Evolutionary conservation across 1,140 invertebrate genomes (phyloP).

Genomic region (Euwallacea fornicatus): DNA sequence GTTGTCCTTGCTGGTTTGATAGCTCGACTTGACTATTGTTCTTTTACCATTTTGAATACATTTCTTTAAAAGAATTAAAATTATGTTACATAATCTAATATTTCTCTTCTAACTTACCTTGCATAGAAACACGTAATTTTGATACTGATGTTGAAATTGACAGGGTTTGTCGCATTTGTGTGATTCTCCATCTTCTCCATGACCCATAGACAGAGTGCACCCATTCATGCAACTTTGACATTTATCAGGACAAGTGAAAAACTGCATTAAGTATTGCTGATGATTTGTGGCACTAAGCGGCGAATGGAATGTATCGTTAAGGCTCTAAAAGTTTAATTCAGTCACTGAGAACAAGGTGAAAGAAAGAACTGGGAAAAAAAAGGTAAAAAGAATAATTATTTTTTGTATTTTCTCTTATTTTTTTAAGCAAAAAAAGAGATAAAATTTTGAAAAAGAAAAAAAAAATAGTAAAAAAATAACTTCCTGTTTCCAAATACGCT

Average conservation of each 20-base stretch:
- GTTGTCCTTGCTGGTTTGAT: slow-evolving; percentile 65
- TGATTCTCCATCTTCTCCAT: slow-evolving; percentile 66
- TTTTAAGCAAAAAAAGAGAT: too few relatives aligned
- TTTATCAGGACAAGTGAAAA: slow-evolving; percentile 74
- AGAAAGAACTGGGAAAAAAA: not conserved
- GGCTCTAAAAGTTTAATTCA: slow-evolving; percentile 53
- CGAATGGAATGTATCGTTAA: slow-evolving; percentile 79
- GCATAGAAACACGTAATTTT: slow-evolving; percentile 76
- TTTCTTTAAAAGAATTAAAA: slow-evolving; percentile 42
- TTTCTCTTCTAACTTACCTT: slow-evolving; percentile 52
- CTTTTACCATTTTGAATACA: slow-evolving; percentile 65
- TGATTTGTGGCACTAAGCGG: slow-evolving; percentile 64
- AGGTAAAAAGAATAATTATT: not conserved
- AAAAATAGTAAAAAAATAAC: too few relatives aligned
- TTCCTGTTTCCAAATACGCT: too few relatives aligned
- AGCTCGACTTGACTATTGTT: slow-evolving; percentile 62
- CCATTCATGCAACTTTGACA: slow-evolving; percentile 73
- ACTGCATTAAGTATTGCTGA: slow-evolving; percentile 76
- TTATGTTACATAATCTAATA: slow-evolving; percentile 10
- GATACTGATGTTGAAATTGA: slow-evolving; percentile 76
- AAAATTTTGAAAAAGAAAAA: too few relatives aligned
- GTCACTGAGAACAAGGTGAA: not conserved
- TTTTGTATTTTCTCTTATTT: not conserved
- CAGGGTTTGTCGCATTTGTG: slow-evolving; percentile 61
- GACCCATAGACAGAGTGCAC: slow-evolving; percentile 79